phyloP scores from a whole-genome alignment of 2,113 vertebrate species.

The Atherinomorus stipes region DNA sequence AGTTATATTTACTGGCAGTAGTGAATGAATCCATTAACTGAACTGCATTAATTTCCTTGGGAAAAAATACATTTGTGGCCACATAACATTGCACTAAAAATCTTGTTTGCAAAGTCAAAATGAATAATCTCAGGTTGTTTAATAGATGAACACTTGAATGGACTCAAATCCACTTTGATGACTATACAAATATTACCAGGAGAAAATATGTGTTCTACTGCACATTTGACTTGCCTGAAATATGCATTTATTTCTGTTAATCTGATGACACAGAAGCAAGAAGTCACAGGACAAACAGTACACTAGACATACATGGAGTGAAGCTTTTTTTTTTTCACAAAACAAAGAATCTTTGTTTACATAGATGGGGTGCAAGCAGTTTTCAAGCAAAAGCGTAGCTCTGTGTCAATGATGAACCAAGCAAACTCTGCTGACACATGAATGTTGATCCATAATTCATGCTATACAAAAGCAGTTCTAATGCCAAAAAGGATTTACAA shows the following conservation, averaged over 20 bases:
- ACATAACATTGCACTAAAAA: too few relatives aligned
- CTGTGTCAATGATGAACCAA: not conserved
- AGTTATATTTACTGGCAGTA: too few relatives aligned
- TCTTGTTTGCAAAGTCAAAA: too few relatives aligned
- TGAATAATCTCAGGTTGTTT: too few relatives aligned
- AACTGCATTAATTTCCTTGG: too few relatives aligned
- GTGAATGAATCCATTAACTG: too few relatives aligned
- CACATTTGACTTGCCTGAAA: not conserved
- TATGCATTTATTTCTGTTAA: not conserved
- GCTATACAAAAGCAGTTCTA: not conserved
- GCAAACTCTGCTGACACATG: not conserved
- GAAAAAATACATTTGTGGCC: too few relatives aligned
- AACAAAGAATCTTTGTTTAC: not conserved
- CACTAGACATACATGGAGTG: not conserved
- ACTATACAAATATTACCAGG: not conserved
- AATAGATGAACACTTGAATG: not conserved
- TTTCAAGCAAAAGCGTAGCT: not conserved
- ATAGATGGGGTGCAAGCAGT: not conserved
- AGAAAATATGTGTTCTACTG: not conserved
- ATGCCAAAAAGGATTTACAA: not conserved
- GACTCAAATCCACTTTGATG: not conserved
- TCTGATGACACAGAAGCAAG: not conserved
- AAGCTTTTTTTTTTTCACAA: not conserved
- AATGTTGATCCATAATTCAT: conserved; percentile 5
- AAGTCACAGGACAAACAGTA: not conserved